Percentiles rank a stretch among this genome's conserved stretches.
phyloP scores from a whole-genome alignment of 1,140 invertebrate species.

The Theocolax elegans region DNA sequence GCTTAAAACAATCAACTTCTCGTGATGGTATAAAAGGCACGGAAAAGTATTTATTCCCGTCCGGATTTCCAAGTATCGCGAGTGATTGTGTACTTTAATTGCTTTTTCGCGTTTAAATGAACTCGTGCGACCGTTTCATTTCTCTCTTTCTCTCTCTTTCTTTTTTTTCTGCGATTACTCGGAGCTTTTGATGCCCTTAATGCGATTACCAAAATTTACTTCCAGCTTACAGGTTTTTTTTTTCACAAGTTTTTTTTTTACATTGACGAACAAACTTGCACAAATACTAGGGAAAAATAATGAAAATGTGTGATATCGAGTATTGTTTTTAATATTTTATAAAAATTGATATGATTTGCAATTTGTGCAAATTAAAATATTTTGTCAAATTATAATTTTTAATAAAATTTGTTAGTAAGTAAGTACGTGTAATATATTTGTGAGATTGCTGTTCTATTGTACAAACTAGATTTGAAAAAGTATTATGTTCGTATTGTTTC shows the following conservation, averaged over 20 bases:
- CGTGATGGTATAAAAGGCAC: neutral
- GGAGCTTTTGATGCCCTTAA: constrained; percentile 3
- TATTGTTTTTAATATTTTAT: too few species aligned
- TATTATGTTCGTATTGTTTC: too few species aligned
- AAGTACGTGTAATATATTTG: too few species aligned
- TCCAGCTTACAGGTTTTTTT: neutral
- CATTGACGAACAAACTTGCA: neutral
- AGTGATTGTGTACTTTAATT: neutral
- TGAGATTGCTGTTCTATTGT: too few species aligned
- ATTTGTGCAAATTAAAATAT: too few species aligned
- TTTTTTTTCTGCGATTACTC: neutral
- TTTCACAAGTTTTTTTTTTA: too few species aligned
- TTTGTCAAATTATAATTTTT: too few species aligned
- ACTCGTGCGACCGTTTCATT: neutral
- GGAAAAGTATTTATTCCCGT: too few species aligned
- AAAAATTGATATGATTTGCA: too few species aligned
- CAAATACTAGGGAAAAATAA: neutral
- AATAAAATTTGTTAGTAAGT: too few species aligned
- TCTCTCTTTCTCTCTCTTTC: neutral
- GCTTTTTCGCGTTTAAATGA: constrained; percentile 11
- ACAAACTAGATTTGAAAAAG: too few species aligned
- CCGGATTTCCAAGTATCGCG: neutral
- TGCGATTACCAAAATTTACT: constrained; percentile 14
- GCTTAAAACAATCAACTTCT: neutral
- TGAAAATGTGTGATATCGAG: neutral